A percentile compares a stretch with the other conserved stretches of the same genome.
phyloP scores from a whole-genome alignment of 2,113 vertebrate genomes.

The Gracilinanus agilis region DNA sequence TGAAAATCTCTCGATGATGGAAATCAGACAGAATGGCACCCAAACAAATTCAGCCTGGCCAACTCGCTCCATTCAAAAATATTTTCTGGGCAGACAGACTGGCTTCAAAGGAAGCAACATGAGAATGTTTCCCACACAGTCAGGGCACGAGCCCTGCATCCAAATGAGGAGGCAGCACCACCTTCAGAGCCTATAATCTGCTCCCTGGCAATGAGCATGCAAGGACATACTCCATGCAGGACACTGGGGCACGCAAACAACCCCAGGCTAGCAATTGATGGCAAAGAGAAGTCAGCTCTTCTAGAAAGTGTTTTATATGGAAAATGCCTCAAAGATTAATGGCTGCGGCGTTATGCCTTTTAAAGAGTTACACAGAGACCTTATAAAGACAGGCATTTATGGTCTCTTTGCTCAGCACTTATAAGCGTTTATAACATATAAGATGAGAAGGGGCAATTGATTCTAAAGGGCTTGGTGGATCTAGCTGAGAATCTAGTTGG shows the following conservation, averaged over 20 bases:
- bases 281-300: not conserved
- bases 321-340: slow-evolving; percentile 39
- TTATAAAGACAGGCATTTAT: not conserved
- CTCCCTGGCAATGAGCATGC: slow-evolving; percentile 43
- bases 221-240: slow-evolving; percentile 22
- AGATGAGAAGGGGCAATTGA: not conserved
- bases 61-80: slow-evolving; percentile 66
- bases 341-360: not conserved
- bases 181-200: slow-evolving; percentile 30
- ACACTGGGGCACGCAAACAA: not conserved
- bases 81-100: slow-evolving; percentile 38
- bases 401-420: not conserved
- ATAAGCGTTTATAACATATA: not conserved
- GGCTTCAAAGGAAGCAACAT: slow-evolving; percentile 4
- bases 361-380: not conserved
- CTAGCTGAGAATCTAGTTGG: not conserved
- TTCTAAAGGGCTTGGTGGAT: not conserved
- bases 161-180: slow-evolving; percentile 58
- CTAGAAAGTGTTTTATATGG: slow-evolving; percentile 22
- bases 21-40: slow-evolving; percentile 48
- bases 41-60: slow-evolving; percentile 37
- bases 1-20: slow-evolving; percentile 57
- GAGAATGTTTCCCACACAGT: slow-evolving; percentile 68
- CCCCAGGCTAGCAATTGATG: not conserved
- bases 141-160: slow-evolving; percentile 67